Base-by-base conservation (phyloP, 2,888 invertebrate species). In the Dexiosoma caninum region DNA sequence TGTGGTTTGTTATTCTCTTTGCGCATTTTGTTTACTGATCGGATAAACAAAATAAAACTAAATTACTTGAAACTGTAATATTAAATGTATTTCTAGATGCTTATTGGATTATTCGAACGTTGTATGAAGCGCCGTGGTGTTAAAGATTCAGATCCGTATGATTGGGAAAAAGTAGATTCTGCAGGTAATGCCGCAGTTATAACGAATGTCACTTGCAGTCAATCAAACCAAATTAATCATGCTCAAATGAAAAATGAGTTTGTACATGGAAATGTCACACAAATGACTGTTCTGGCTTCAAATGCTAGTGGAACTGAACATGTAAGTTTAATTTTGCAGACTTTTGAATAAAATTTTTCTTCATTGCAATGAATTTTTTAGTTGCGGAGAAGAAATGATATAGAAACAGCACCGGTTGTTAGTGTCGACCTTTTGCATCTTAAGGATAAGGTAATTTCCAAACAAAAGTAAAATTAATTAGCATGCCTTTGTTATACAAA, bases 61-160 rank as follows among this genome's bases (percentile, higher is more conserved):
- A n/a, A n/a, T n/a, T n/a, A n/a, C n/a, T n/a, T n/a, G n/a, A n/a
- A n/a, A n/a, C 27, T 27, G 27, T 37, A 51, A 14, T 23, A 16
- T 53, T 27, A 14, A 19, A 32, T 57, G 19, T 27, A n/a, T 46
- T 49, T 60, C 49, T 27, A 93, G 90, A 96, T 98, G 95, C 91
- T 99, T 85, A 94, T 95, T 60, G 93, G 95, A 6, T 91, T 97
- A 69, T 95, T 97, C 85, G 97, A 97, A 90, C 92, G 97, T 27
- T 98, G 98, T 91, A 97, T 98, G 95, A 96, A 97, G 89, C 92
- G 98, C 0, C 93, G 98, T 14, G 97, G 97, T 23, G 96, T 98
- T 9, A 94, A 95, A 84, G 95, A 97, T 82, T 92, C 94, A 0
- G 98, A 98, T 91, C 96, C 97, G 0, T 98, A 95, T 88, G 98